Percentiles rank a stretch among this genome's conserved stretches.
phyloP scores from a whole-genome alignment of 2,797 vertebrate species.

The Coendou prehensilis region DNA sequence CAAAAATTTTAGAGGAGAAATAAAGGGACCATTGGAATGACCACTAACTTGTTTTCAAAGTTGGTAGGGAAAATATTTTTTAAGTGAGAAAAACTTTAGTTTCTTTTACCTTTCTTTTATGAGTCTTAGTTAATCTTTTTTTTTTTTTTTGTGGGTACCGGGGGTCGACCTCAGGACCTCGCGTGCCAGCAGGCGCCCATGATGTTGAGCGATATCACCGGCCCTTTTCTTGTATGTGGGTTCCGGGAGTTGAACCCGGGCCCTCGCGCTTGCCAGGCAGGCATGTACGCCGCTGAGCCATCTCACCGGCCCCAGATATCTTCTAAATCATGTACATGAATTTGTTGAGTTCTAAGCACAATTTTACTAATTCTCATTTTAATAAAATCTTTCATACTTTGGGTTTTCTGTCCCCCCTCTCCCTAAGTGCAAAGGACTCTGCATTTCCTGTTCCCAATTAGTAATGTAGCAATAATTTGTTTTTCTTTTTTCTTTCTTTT shows the following conservation, averaged over 20 bases:
- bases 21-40: not conserved
- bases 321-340: not conserved
- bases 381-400: slow-evolving; percentile 29
- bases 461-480: not conserved
- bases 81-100: not conserved
- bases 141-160: too few relatives aligned
- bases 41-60: not conserved
- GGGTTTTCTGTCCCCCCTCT: not conserved
- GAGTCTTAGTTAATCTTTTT: not conserved
- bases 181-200: too few relatives aligned
- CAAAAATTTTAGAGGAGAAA: not conserved
- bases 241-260: too few relatives aligned
- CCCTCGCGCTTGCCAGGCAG: too few relatives aligned
- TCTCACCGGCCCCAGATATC: not conserved
- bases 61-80: not conserved
- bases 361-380: slow-evolving; percentile 40
- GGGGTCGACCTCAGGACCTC: too few relatives aligned
- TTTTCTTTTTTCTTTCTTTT: too few relatives aligned
- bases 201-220: too few relatives aligned
- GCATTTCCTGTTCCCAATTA: not conserved
- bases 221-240: too few relatives aligned
- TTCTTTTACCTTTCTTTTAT: not conserved
- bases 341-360: slow-evolving; percentile 44
- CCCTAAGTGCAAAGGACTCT: not conserved
- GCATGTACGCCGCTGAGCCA: too few relatives aligned